Conservation (phyloP, 53 echinoderm and acorn worm genomes). For the Paracentrotus lividus region DNA sequence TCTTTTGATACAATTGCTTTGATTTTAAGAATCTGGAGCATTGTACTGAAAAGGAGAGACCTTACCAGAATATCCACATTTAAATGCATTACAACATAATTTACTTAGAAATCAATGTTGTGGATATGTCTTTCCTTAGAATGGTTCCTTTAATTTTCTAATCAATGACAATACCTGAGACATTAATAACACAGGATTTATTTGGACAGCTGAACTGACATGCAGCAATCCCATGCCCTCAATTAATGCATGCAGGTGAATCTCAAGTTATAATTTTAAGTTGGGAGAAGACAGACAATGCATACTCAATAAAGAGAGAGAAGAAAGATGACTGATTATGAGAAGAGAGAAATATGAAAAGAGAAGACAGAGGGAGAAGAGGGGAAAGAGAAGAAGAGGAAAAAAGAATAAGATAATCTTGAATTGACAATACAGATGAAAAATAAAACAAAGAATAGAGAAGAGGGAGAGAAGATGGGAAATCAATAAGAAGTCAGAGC, state of each 20-base stretch:
- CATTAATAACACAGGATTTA: neutral
- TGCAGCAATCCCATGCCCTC: neutral
- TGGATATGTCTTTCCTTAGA: neutral
- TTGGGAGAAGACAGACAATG: neutral
- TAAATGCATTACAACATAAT: too few species aligned
- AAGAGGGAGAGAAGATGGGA: neutral
- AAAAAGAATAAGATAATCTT: neutral
- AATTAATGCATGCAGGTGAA: neutral
- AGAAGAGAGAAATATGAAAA: neutral
- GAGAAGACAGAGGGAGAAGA: neutral
- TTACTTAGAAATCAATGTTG: too few species aligned
- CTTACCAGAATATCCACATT: too few species aligned
- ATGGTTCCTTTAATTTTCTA: neutral
- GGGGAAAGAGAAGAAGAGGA: neutral
- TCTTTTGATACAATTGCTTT: too few species aligned
- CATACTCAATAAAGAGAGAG: too few species aligned
- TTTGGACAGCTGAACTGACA: neutral
- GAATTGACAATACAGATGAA: neutral
- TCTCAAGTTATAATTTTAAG: neutral
- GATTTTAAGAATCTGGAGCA: too few species aligned
- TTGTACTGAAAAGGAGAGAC: too few species aligned
- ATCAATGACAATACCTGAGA: neutral
- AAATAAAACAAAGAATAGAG: neutral
- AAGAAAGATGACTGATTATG: neutral
- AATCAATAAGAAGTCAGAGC: neutral